Evolutionary conservation across 2,113 vertebrate species (phyloP), one percentile per base, ranked within the genome.

Genomic region (Cryptotis parvus): DNA sequence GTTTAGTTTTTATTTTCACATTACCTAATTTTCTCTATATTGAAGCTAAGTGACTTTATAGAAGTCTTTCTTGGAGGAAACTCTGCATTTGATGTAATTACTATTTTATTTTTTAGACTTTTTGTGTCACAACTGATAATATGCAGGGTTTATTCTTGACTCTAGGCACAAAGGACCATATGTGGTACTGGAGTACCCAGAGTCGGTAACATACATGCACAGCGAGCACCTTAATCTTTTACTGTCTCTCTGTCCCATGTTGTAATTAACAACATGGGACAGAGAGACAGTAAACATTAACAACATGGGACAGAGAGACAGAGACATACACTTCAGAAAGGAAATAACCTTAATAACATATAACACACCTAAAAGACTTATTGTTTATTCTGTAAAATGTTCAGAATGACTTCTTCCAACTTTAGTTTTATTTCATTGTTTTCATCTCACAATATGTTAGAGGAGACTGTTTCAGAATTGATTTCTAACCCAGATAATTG

Each of bases 1-100:
- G 63, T 73, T 72, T 90, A 65, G 29, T 52, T 82, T 93, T 12
- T 55, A 43, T 9, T 93, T 89, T 86, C 87, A 5, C 11, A 84
- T 61, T 78, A 20, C 3, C 39, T 45, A 9, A 9, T 76, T 78
- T 78, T 37, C 29, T 93, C 77, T 43, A 49, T 18, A 37, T 65
- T 76, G 4, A 63, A 69, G 24, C 20, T 0, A 77, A 33, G 22
- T 72, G 37, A 49, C 49, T 39, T 72, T 79, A 49, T 35, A 43
- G 35, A 68, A 87, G 63, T 31, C 1, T 76, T 92, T 90, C 74
- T 87, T 27, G 12, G 45, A 29, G 14, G 14, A 49, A 49, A 10
- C 5, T 49, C 9, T 14, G 10, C 5, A 49, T 49, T 49, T 49
- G 45, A 49, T 49, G 45, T 49, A 49, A 49, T 49, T 7, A 49